A percentile compares a stretch with the other conserved stretches of the same genome.
Conservation (phyloP, 2,797 vertebrate genomes). For the Aeoliscus strigatus region DNA sequence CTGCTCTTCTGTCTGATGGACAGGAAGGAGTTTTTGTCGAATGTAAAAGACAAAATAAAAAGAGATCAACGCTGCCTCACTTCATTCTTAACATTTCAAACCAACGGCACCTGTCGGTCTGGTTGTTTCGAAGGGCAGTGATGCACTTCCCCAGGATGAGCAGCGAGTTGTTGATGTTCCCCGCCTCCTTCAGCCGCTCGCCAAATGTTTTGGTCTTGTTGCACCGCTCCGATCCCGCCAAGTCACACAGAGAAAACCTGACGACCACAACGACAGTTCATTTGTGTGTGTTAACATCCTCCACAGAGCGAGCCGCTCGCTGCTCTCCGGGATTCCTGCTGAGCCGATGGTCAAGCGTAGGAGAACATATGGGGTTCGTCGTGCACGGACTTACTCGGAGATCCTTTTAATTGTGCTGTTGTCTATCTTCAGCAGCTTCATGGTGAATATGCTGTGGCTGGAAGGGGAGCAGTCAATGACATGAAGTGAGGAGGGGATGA, state of each 20-base stretch:
- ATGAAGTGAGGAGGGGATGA: neutral
- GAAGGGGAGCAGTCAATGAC: neutral
- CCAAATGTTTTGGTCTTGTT: conserved; percentile 87
- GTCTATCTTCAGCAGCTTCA: conserved; percentile 80
- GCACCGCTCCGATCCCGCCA: conserved; percentile 89
- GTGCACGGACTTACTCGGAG: conserved; percentile 78
- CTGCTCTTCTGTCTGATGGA: conserved; percentile 66
- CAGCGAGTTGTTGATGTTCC: conserved; percentile 90
- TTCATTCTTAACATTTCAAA: neutral
- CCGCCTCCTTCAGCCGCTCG: conserved; percentile 86
- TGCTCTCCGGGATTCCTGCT: too few species aligned
- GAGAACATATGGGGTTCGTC: too few species aligned
- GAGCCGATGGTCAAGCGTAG: too few species aligned
- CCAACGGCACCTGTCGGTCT: conserved; percentile 74
- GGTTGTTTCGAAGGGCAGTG: conserved; percentile 79
- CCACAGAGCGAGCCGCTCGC: too few species aligned
- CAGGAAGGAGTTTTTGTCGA: too few species aligned
- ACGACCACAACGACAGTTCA: too few species aligned
- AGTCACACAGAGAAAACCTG: conserved; percentile 87
- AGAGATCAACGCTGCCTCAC: too few species aligned
- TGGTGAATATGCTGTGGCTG: conserved; percentile 90
- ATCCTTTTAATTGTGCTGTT: conserved; percentile 61
- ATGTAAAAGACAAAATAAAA: too few species aligned
- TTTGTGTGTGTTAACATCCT: too few species aligned
- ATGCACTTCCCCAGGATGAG: conserved; percentile 92